phyloP scores from a whole-genome alignment of 2,888 invertebrate species.

The Tigriopus californicus region DNA sequence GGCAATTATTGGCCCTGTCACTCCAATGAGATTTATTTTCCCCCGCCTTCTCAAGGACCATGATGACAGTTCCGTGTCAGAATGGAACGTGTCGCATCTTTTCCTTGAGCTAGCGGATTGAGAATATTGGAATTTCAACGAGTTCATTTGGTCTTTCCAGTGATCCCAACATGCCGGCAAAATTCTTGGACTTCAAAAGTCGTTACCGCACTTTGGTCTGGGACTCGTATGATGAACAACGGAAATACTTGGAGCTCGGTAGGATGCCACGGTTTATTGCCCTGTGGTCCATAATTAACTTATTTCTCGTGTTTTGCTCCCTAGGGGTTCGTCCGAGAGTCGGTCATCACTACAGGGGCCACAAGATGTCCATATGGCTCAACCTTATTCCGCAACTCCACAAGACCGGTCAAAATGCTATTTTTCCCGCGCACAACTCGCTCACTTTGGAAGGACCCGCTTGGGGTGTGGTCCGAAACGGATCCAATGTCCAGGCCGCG shows the following conservation, averaged over 20 bases:
- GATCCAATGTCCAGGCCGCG: background rate
- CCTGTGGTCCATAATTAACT: background rate
- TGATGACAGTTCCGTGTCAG: too few species aligned
- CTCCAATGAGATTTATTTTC: slow-evolving; percentile 16
- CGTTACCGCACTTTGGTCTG: background rate
- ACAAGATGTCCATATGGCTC: slow-evolving; percentile 85
- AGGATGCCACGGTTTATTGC: too few species aligned
- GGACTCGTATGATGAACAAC: slow-evolving; percentile 14
- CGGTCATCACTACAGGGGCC: slow-evolving; percentile 82
- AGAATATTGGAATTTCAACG: background rate
- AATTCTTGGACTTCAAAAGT: background rate
- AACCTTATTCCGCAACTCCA: slow-evolving; percentile 72
- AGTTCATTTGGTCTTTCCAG: background rate
- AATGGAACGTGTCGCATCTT: background rate
- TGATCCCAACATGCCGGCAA: background rate
- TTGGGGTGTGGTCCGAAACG: slow-evolving; percentile 2
- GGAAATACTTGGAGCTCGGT: slow-evolving; percentile 19
- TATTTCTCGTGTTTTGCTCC: slow-evolving; percentile 21
- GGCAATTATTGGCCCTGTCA: background rate
- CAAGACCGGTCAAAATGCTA: slow-evolving; percentile 55
- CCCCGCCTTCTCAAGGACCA: slow-evolving; percentile 17
- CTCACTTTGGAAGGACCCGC: background rate
- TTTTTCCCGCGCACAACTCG: slow-evolving; percentile 7
- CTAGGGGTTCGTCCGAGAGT: slow-evolving; percentile 73
- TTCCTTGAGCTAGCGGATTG: background rate